phyloP scores from a whole-genome alignment of 2,113 vertebrate species.

The Chamaetylas fuelleborni region DNA sequence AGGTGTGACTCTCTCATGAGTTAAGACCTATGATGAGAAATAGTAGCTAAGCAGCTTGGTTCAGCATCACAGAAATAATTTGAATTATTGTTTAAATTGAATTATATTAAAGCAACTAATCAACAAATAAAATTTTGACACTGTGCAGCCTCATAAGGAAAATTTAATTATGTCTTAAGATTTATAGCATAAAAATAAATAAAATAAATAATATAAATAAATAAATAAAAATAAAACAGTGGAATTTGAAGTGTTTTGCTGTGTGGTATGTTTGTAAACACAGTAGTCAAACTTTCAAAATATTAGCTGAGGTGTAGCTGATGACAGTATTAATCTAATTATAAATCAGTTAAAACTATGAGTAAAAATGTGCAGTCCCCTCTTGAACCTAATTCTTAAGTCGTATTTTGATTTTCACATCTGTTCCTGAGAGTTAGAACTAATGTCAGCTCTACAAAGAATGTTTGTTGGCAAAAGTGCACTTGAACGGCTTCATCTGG shows the following conservation, averaged over 20 bases:
- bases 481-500: not conserved
- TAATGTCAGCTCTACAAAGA: not conserved
- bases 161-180: not conserved
- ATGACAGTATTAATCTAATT: not conserved
- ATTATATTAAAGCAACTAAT: not conserved
- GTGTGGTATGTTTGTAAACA: not conserved
- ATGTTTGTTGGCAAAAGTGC: not conserved
- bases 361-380: not conserved
- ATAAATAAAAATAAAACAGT: too few relatives aligned
- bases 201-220: too few relatives aligned
- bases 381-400: not conserved
- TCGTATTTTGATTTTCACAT: not conserved
- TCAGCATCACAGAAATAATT: not conserved
- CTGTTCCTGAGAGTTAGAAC: not conserved
- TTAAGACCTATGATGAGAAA: not conserved
- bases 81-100: not conserved
- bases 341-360: not conserved
- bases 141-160: not conserved
- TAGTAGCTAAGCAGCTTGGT: not conserved
- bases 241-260: not conserved
- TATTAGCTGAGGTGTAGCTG: not conserved
- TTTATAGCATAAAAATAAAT: too few relatives aligned
- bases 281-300: fast-evolving
- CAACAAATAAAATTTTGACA: not conserved
- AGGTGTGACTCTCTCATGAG: fast-evolving